Conservation (phyloP, 2,888 invertebrate genomes). For the Folsomia manolachei region DNA sequence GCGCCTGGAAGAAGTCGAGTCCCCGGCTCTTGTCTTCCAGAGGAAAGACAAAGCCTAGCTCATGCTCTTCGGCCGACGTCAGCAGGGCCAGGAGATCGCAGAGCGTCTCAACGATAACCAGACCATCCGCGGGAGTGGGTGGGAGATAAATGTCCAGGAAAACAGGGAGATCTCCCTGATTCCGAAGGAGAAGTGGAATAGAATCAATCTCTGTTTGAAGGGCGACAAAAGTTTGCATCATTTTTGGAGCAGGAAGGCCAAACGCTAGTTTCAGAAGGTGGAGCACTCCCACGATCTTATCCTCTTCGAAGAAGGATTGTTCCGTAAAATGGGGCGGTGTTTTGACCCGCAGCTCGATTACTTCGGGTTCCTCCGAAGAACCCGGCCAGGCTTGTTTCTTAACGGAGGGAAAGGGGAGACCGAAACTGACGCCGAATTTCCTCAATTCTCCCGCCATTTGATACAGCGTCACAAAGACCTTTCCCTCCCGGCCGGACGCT, state of each 20-base stretch:
- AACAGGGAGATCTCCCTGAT: slow-evolving; percentile 6
- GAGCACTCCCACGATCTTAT: too few relatives aligned
- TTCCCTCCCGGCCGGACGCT: background rate
- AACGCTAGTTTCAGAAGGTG: too few relatives aligned
- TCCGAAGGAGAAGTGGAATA: slow-evolving; percentile 6
- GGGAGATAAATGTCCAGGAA: background rate
- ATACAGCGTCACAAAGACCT: slow-evolving; percentile 9
- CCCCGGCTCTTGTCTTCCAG: background rate
- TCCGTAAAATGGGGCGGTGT: background rate
- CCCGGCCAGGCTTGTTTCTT: too few relatives aligned
- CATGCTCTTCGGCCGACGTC: background rate
- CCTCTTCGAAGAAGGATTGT: too few relatives aligned
- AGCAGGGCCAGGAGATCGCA: slow-evolving; percentile 4
- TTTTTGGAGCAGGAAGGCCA: too few relatives aligned
- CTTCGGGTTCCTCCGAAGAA: too few relatives aligned
- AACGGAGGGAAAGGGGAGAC: slow-evolving; percentile 18
- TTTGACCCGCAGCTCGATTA: too few relatives aligned
- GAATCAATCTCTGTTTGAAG: slow-evolving; percentile 13
- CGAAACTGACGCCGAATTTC: slow-evolving; percentile 8
- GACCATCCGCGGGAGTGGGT: too few relatives aligned
- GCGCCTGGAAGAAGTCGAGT: slow-evolving; percentile 4
- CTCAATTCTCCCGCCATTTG: slow-evolving; percentile 9
- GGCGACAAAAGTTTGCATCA: too few relatives aligned
- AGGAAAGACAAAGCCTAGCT: slow-evolving; percentile 10
- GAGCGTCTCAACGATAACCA: background rate